phyloP scores from a whole-genome alignment of 1,140 invertebrate species.

The Sminthurides bifidus region DNA sequence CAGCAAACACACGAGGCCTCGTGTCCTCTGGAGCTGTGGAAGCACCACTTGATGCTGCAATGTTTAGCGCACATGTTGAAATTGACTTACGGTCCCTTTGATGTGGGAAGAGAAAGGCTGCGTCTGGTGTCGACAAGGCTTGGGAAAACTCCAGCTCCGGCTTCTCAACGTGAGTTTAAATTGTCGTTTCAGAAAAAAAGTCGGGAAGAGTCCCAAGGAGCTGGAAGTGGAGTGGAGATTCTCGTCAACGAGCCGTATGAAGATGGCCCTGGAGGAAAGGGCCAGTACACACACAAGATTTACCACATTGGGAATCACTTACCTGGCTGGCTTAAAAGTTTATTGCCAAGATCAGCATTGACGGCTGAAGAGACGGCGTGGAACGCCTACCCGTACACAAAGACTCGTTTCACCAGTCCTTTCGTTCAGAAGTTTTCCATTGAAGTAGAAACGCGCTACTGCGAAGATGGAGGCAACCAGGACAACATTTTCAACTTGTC shows the following conservation, averaged over 20 bases:
- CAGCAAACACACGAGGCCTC: too few species aligned
- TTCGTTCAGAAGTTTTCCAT: constrained; percentile 97
- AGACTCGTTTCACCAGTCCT: constrained; percentile 91
- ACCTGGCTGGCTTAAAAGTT: constrained; percentile 79
- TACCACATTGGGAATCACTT: constrained; percentile 96
- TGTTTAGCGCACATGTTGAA: too few species aligned
- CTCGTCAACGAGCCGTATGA: constrained; percentile 93
- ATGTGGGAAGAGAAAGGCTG: too few species aligned
- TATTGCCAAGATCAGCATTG: constrained; percentile 90
- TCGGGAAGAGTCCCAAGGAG: constrained; percentile 85
- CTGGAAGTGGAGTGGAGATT: constrained; percentile 96
- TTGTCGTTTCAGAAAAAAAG: constrained; percentile 81
- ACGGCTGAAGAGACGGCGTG: constrained; percentile 97
- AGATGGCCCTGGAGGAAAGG: constrained; percentile 85
- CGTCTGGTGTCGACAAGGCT: too few species aligned
- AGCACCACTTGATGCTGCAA: too few species aligned
- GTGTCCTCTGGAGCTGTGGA: too few species aligned
- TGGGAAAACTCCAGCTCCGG: too few species aligned
- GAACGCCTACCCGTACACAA: constrained; percentile 99
- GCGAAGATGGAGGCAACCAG: constrained; percentile 83
- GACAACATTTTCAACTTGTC: constrained; percentile 93
- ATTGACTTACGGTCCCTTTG: too few species aligned
- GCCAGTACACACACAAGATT: constrained; percentile 97
- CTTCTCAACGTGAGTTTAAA: too few species aligned
- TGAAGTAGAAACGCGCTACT: constrained; percentile 98